phyloP scores from a whole-genome alignment of 2,113 vertebrate genomes.

The human (Homo sapiens) region DNA sequence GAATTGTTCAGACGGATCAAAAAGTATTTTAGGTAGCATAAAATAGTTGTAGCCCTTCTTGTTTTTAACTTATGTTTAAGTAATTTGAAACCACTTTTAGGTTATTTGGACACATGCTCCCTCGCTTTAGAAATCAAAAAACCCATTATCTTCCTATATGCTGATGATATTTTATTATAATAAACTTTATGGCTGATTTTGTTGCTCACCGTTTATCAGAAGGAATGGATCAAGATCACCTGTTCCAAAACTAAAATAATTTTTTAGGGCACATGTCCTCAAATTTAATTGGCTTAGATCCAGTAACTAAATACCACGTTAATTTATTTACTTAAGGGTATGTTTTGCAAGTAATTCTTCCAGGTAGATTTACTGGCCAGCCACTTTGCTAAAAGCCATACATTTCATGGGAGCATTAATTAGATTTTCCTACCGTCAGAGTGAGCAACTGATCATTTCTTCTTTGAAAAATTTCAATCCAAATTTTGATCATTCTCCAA shows the following conservation, averaged over 20 bases:
- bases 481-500: not conserved
- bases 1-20: not conserved
- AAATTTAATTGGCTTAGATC: constrained; percentile 17
- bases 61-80: not conserved
- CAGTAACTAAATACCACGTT: constrained; percentile 22
- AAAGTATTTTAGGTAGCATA: constrained; percentile 19
- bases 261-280: not conserved
- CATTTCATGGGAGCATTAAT: not conserved
- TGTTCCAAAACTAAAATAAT: constrained; percentile 25
- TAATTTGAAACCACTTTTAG: not conserved
- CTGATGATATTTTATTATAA: not conserved
- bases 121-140: constrained; percentile 24
- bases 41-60: not conserved
- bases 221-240: not conserved
- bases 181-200: not conserved
- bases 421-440: not conserved
- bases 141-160: not conserved
- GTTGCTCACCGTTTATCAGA: constrained; percentile 10
- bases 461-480: not conserved
- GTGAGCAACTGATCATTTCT: not conserved
- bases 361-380: not conserved
- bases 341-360: constrained; percentile 11
- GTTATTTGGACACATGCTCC: not conserved
- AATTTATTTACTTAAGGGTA: not conserved
- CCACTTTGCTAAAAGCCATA: constrained; percentile 9